Evolutionary conservation across 2,888 invertebrate genomes (phyloP).

Genomic region (Zaprionus obscuricornis): DNA sequence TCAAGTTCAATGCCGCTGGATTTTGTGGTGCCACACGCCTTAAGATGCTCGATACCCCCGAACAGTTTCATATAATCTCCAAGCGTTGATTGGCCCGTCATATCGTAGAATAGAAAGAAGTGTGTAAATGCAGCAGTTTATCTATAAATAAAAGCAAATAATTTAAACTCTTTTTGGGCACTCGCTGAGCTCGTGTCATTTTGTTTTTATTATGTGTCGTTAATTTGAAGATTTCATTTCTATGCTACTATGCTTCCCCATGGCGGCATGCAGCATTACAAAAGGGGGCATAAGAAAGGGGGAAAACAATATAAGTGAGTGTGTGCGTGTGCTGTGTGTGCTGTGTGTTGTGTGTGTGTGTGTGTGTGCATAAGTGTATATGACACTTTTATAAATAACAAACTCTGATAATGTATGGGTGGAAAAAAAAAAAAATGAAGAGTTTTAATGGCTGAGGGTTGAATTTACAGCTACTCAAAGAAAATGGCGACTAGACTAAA

Average conservation of each 20-base stretch:
- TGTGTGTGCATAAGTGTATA: no score
- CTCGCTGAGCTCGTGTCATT: constrained; percentile 35
- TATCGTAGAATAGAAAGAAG: constrained; percentile 22
- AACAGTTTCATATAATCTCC: constrained; percentile 55
- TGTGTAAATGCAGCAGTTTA: constrained; percentile 11
- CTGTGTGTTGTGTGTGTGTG: not conserved
- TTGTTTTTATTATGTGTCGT: constrained; percentile 69
- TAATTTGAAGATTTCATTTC: constrained; percentile 47
- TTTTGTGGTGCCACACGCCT: constrained; percentile 71
- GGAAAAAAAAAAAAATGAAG: no score
- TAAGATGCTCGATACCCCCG: no score
- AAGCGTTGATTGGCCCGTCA: constrained; percentile 57
- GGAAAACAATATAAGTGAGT: constrained; percentile 2
- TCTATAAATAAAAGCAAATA: constrained; percentile 67
- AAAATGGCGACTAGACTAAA: no score
- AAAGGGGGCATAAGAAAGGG: constrained; percentile 1
- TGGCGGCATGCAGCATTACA: constrained; percentile 7
- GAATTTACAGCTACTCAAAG: no score
- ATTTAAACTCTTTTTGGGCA: constrained; percentile 63
- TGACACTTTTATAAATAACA: no score
- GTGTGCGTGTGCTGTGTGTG: constrained; percentile 9
- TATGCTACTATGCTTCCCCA: no score
- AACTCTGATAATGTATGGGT: no score
- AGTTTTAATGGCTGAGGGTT: no score
- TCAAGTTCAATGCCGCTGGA: constrained; percentile 78